phyloP scores from a whole-genome alignment of 2,888 invertebrate species.

The Nasonovia ribisnigri region DNA sequence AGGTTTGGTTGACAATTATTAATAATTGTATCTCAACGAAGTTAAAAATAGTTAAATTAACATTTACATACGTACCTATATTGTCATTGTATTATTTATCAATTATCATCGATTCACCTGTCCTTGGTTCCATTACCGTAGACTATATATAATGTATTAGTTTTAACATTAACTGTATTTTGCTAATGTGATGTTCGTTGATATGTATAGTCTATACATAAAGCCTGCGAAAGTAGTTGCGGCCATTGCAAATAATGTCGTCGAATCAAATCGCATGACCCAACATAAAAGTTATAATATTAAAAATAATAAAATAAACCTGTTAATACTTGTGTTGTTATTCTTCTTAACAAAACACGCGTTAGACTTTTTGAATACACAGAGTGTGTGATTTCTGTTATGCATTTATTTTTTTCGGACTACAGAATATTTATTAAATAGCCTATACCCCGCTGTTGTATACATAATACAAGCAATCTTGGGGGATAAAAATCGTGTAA shows the following conservation, averaged over 20 bases:
- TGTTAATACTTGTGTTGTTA: neutral
- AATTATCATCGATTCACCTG: neutral
- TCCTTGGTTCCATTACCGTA: neutral
- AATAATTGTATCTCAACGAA: neutral
- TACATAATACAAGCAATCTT: neutral
- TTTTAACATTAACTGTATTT: neutral
- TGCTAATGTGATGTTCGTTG: neutral
- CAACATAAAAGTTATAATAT: neutral
- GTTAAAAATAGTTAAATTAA: too few relatives aligned
- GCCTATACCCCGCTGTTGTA: neutral
- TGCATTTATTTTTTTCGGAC: neutral
- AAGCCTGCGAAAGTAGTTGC: neutral
- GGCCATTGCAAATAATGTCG: neutral
- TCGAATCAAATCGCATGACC: neutral
- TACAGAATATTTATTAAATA: slow-evolving; percentile 8
- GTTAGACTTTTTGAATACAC: neutral
- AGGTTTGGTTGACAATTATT: neutral
- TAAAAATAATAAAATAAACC: neutral
- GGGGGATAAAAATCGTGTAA: neutral
- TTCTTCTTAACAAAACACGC: neutral
- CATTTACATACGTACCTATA: neutral
- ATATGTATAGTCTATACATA: neutral
- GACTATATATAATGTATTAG: neutral
- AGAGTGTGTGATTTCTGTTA: neutral
- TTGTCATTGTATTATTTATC: neutral